Evolutionary conservation across 1,140 invertebrate species (phyloP), one percentile per base, ranked within the genome.

Genomic region (Chionoecetes opilio): DNA sequence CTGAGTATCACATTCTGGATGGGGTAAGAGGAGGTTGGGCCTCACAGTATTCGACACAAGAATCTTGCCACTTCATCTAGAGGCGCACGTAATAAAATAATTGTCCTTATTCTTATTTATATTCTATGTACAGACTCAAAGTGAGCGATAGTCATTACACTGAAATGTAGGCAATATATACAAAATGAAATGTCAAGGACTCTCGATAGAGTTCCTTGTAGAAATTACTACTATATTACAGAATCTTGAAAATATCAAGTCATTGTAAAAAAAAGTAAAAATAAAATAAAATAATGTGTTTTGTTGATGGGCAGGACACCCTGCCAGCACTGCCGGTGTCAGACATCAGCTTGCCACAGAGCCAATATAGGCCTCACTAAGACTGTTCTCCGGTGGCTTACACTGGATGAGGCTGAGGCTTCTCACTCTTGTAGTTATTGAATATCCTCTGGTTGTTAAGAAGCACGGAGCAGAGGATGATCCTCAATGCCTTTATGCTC

Each of bases 401-500:
- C 41, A 46, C 41, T 46, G 41, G 41, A 75, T 26, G n/a, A 75
- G 63, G 63, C 63, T 37, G 34, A 89, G 37, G 34, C 87, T 31
- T 89, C 87, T 46, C 26, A 41, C 53, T 53, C 92, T 88, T 26
- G 53, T 37, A 86, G 90, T 75, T 75, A 29, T 21, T 37, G 41
- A 53, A 31, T 21, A 63, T 85, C 89, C 37, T 91, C 82, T 87
- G n/a, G 32, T 63, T 37, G 38, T 38, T 3, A 17, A 38, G 46
- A 53, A 37, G 31, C 21, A 32, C 31, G 31, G 37, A 37, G 53
- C n/a, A 92, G 82, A 84, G 88, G 32, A 32, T 32, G 53, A 35
- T 32, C 89, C 31, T 75, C 53, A 34, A 53, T 53, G 37, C 82
- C 88, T 41, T 96, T 96, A 99, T 97, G 98, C 98, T 94, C 98